Base-by-base conservation (phyloP, 2,797 vertebrate species). In the Aphelocoma californica region DNA sequence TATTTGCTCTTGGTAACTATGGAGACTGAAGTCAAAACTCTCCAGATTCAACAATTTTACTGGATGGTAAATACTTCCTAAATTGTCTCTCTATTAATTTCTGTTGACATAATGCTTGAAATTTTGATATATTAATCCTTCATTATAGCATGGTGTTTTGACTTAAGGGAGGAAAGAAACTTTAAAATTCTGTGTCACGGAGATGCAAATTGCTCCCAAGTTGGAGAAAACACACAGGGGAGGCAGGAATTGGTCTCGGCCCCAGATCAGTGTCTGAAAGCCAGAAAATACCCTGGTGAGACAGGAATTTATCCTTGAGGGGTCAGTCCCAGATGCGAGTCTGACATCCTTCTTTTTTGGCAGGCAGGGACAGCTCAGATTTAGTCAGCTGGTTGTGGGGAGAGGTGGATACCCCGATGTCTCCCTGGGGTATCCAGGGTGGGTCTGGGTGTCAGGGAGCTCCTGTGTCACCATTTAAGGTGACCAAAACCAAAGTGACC, bases 311-410 rank as follows among this genome's bases (percentile, higher is more conserved):
- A 53, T 53, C 66, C 28, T 3, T 2, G 64, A 75, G 45, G 20
- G 51, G 32, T 60, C 57, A 21, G 1, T 38, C 45, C 70, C 50
- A 19, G 23, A 14, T 6, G 34, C 12, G 19, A 20, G 44, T 26
- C 24, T 72, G 67, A 11, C 56, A 3, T 45, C 34, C 38, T 64
- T 34, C 13, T 6, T 12, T 20, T 45, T 6, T 10, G 28, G 5
- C 24, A 23, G 78, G 31, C 40, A 47, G n/a, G 54, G 29, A 1
- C 24, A 21, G n/a, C 6, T 77, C 32, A 28, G 79, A 1, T 14
- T 0, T 1, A 4, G n/a, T 2, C 4, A 9, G 65, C 29, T 38
- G 86, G 9, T 1, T 3, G 2, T 11, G 1, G 4, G 80, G 29
- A 57, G 48, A 15, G 21, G 18, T 19, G 54, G 28, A 4, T 7